A percentile compares a stretch with the other conserved stretches of the same genome.
Conservation (phyloP, 2,888 invertebrate species). For the Tachystola acroxantha region DNA sequence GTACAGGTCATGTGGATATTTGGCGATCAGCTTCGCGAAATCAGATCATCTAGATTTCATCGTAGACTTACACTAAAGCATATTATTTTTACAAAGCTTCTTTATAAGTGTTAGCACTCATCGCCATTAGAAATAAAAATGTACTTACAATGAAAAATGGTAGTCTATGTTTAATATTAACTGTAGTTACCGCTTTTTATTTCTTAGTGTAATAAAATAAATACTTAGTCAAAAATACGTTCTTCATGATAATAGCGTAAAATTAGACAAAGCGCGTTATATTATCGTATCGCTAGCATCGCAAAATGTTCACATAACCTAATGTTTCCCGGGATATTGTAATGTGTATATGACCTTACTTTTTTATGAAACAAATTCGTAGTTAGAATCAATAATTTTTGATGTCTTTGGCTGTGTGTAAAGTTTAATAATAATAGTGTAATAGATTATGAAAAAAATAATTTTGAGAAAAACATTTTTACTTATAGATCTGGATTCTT, state of each 20-base stretch:
- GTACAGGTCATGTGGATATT: slow-evolving; percentile 79
- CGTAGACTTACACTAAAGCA: slow-evolving; percentile 43
- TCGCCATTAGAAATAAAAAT: slow-evolving; percentile 46
- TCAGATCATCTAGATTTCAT: slow-evolving; percentile 48
- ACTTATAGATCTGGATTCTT: slow-evolving; percentile 54
- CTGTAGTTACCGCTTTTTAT: slow-evolving; percentile 49
- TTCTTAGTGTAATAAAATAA: slow-evolving; percentile 31
- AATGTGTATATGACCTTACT: slow-evolving; percentile 48
- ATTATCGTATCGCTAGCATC: slow-evolving; percentile 65
- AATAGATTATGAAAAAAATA: slow-evolving; percentile 50
- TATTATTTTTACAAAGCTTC: slow-evolving; percentile 48
- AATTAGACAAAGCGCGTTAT: slow-evolving; percentile 33
- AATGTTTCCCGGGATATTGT: slow-evolving; percentile 45
- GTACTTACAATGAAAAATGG: slow-evolving; percentile 71
- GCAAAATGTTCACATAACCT: slow-evolving; percentile 79
- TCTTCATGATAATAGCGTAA: slow-evolving; percentile 37
- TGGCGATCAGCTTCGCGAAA: slow-evolving; percentile 71
- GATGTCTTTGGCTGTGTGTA: slow-evolving; percentile 77
- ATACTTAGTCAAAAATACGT: slow-evolving; percentile 30
- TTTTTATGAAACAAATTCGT: slow-evolving; percentile 60
- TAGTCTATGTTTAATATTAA: slow-evolving; percentile 45
- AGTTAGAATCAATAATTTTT: slow-evolving; percentile 69
- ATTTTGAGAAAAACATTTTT: slow-evolving; percentile 71
- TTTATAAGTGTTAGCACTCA: slow-evolving; percentile 40
- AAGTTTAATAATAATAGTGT: slow-evolving; percentile 55